Percentiles rank a stretch among this genome's conserved stretches.
Evolutionary conservation across 2,888 invertebrate genomes (phyloP).

Genomic region (Melinopterus prodromus): DNA sequence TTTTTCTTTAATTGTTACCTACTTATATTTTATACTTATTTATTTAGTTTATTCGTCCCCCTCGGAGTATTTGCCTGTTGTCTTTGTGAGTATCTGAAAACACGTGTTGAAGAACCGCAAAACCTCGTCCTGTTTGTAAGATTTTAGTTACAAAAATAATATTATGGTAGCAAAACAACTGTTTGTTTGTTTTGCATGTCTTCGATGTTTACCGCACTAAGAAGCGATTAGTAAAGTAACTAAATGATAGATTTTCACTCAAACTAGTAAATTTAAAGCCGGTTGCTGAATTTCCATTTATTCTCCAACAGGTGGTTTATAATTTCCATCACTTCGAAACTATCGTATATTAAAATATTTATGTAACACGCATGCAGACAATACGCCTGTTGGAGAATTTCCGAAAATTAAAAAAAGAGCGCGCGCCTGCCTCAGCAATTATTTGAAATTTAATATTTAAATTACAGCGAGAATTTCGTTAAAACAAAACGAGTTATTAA

Average conservation of each 20-base stretch:
- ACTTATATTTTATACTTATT: no score
- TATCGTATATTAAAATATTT: not conserved
- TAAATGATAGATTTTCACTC: not conserved
- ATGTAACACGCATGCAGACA: not conserved
- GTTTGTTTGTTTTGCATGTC: no score
- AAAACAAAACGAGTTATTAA: not conserved
- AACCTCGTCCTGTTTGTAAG: constrained; percentile 46
- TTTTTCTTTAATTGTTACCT: no score
- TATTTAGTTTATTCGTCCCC: no score
- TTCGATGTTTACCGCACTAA: no score
- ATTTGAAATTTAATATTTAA: constrained; percentile 19
- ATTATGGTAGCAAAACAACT: not conserved
- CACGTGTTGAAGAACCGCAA: constrained; percentile 39
- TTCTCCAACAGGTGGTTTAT: constrained; percentile 38
- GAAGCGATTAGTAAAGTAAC: no score
- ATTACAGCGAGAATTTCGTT: not conserved
- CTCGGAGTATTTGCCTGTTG: not conserved
- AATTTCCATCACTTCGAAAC: constrained; percentile 27
- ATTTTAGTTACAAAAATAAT: constrained; percentile 10
- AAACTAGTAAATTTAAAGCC: not conserved
- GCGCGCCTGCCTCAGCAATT: not conserved
- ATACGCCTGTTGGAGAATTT: not conserved
- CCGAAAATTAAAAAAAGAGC: not conserved
- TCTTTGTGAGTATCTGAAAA: constrained; percentile 19
- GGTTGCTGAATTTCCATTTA: constrained; percentile 18